A percentile compares a stretch with the other conserved stretches of the same genome.
These are phyloP conservation scores for Eurosta solidaginis DNA, from an alignment of 1,140 invertebrate species.

Conservation along the genomic window DNA sequence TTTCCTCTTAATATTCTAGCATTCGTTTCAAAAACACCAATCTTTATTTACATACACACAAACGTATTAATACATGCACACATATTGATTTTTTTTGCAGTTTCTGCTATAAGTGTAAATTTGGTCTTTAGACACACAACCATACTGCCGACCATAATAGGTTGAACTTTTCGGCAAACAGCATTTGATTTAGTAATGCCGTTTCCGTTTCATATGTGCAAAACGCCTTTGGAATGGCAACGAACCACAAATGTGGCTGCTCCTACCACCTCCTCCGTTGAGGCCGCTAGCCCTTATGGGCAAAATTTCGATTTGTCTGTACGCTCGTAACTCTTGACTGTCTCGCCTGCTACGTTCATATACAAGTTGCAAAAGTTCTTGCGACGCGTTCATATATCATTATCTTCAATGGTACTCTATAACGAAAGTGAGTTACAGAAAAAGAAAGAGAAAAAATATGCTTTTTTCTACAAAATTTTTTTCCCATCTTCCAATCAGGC, in stretches of 20 bases:
- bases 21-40: not conserved
- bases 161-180: slow-evolving; percentile 25
- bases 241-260: not conserved
- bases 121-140: not conserved
- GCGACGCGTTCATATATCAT: slow-evolving; percentile 1
- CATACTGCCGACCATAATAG: not conserved
- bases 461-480: not conserved
- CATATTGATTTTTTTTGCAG: too few species aligned
- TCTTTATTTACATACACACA: not conserved
- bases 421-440: slow-evolving; percentile 14
- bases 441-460: not conserved
- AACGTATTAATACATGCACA: not conserved
- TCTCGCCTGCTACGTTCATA: not conserved
- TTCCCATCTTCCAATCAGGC: not conserved
- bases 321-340: not conserved
- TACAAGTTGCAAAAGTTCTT: not conserved
- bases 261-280: not conserved
- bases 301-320: not conserved
- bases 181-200: slow-evolving; percentile 30
- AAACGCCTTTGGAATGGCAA: not conserved
- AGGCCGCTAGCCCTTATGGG: not conserved
- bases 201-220: slow-evolving; percentile 16
- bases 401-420: not conserved
- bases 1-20: not conserved
- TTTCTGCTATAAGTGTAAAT: not conserved